Evolutionary conservation across 2,113 vertebrate genomes (phyloP), one percentile per base, ranked within the genome.

Genomic region (Sarotherodon lohbergeri): DNA sequence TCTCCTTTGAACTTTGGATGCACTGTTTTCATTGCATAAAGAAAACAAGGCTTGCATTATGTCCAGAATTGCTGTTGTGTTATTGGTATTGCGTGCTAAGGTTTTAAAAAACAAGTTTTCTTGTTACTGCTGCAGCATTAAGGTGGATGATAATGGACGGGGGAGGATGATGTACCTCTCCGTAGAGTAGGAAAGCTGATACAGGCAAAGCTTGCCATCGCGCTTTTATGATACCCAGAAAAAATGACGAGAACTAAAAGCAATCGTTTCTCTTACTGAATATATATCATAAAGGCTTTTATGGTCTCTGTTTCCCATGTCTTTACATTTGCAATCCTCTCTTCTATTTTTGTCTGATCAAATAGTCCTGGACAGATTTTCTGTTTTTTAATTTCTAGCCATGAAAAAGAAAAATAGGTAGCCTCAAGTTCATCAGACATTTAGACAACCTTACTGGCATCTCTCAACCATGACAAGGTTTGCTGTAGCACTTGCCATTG

Each of bases 1-100:
- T 4, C 43, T 36, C 17, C 41, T 83, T 80, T 90, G 84, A 93
- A 93, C 89, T 88, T 32, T 59, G 63, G 39, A 87, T 91, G 83
- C 83, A 76, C 81, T 84, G n/a, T 54, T 24, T 85, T 83, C 9
- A 76, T 6, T 34, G 39, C 76, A 29, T 48, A 29, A 41, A 79
- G 13, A 82, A 82, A 85, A 82, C n/a, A 57, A 36, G 22, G n/a
- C n/a, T 78, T 24, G 17, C 39, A 48, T 83, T 68, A 55, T 83
- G 52, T 82, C 36, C n/a, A n/a, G 66, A 85, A 68, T 59, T 24
- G 36, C 19, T 71, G 13, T 29, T 78, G n/a, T 82, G n/a, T 79
- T 50, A 19, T 32, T 29, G 16, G 9, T 1, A 1, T 50, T 8
- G 24, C 6, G 0, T 1, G 71, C 71, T 76, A 39, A 39, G 50